Percentiles rank a stretch among this genome's conserved stretches.
Evolutionary conservation across 2,888 invertebrate genomes (phyloP).

Genomic region (Bellardia bayeri): DNA sequence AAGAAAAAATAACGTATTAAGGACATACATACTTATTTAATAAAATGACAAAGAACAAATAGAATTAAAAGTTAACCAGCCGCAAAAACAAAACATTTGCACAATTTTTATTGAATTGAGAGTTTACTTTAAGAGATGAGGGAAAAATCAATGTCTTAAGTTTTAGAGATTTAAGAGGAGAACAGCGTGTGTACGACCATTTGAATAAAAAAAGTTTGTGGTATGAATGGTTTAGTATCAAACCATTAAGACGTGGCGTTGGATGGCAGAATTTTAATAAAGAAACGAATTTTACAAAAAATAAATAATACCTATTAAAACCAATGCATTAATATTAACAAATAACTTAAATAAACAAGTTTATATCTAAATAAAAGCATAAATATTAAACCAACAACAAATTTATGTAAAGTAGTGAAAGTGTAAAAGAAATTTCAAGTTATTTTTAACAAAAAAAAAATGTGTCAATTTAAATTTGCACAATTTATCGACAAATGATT

Average conservation of each 20-base stretch:
- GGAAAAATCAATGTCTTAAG: conserved; percentile 50
- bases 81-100: conserved; percentile 30
- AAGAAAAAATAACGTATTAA: conserved; percentile 17
- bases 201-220: conserved; percentile 47
- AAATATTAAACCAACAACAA: background rate
- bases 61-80: conserved; percentile 13
- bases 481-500: conserved; percentile 4
- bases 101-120: conserved; percentile 26
- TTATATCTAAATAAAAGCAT: background rate
- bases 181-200: conserved; percentile 24
- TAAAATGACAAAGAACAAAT: background rate
- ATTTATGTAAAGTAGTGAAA: conserved; percentile 28
- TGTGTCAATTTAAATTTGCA: conserved; percentile 1
- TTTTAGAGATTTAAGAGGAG: conserved; percentile 23
- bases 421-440: conserved; percentile 30
- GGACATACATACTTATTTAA: background rate
- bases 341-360: background rate
- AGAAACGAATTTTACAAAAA: background rate
- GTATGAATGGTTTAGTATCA: conserved; percentile 59
- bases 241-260: conserved; percentile 72
- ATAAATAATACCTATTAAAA: conserved; percentile 19
- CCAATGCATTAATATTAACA: conserved; percentile 10
- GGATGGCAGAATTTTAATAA: conserved; percentile 45
- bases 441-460: conserved; percentile 13
- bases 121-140: conserved; percentile 36